Percentiles rank a stretch among this genome's conserved stretches.
These are phyloP conservation scores for Philopedon plagiatum DNA, from an alignment of 2,888 invertebrate species.

Conservation along the genomic window DNA sequence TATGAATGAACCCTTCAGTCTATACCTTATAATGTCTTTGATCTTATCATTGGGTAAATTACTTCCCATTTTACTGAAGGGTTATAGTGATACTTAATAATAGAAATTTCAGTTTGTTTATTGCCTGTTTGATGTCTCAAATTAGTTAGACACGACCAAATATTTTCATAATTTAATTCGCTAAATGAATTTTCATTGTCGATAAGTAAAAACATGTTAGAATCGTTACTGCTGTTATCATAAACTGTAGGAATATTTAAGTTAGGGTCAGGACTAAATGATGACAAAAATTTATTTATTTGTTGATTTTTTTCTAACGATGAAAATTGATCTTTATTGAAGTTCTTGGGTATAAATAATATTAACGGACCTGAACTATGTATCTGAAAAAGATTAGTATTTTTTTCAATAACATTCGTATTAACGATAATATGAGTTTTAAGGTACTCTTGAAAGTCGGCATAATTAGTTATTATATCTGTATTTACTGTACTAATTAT, in stretches of 20 bases:
- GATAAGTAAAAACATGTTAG: constrained; percentile 18
- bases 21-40: no score
- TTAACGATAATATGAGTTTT: constrained; percentile 24
- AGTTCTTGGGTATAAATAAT: constrained; percentile 19
- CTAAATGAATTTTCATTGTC: constrained; percentile 24
- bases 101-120: background rate
- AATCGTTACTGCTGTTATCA: background rate
- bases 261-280: background rate
- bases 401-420: constrained; percentile 23
- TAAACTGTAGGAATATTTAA: constrained; percentile 9
- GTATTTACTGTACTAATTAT: constrained; percentile 6
- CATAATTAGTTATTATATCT: constrained; percentile 12
- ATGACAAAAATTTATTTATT: background rate
- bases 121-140: background rate
- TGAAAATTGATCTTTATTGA: constrained; percentile 2
- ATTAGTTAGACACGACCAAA: constrained; percentile 13
- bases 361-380: background rate
- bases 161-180: constrained; percentile 16
- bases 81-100: constrained; percentile 23
- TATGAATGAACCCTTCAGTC: no score
- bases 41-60: constrained; percentile 29
- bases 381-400: constrained; percentile 10
- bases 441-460: constrained; percentile 16
- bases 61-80: constrained; percentile 33
- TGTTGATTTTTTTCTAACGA: constrained; percentile 3